Percentiles rank a stretch among this genome's conserved stretches.
phyloP scores from a whole-genome alignment of 1,140 invertebrate species.

The Trachelipus rathkii region DNA sequence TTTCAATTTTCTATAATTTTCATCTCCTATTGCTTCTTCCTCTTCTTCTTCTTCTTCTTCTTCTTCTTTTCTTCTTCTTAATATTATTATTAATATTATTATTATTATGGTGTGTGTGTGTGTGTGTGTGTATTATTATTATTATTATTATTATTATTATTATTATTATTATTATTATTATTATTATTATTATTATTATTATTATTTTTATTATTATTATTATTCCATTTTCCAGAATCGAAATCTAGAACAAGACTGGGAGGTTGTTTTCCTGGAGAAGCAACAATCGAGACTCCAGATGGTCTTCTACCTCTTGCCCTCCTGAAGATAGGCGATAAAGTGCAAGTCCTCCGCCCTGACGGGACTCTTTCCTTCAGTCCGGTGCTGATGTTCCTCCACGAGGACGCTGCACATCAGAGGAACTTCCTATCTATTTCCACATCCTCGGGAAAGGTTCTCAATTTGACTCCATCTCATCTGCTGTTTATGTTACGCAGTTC shows the following conservation, averaged over 20 bases:
- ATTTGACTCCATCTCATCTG: slow-evolving; percentile 80
- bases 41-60: no score
- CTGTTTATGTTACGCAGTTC: slow-evolving; percentile 50
- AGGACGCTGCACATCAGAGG: slow-evolving; percentile 61
- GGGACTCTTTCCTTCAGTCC: slow-evolving; percentile 72
- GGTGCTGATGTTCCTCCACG: slow-evolving; percentile 85
- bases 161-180: no score
- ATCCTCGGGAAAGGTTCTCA: slow-evolving; percentile 63
- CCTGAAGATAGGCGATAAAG: slow-evolving; percentile 69
- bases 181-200: no score
- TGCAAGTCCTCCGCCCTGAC: slow-evolving; percentile 66
- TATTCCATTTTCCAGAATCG: slow-evolving; percentile 69
- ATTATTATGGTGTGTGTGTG: no score
- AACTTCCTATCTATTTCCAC: slow-evolving; percentile 70
- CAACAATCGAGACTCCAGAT: slow-evolving; percentile 59
- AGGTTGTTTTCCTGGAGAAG: slow-evolving; percentile 70
- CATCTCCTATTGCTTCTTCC: no score
- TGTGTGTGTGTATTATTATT: no score
- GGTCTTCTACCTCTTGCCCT: slow-evolving; percentile 57
- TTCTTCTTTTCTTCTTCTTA: no score
- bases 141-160: no score
- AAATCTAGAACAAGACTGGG: slow-evolving; percentile 74
- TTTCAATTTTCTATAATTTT: no score
- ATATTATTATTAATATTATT: no score
- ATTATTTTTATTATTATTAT: no score